Conservation (phyloP, 2,888 invertebrate genomes). For the Xestia sexstrigata region DNA sequence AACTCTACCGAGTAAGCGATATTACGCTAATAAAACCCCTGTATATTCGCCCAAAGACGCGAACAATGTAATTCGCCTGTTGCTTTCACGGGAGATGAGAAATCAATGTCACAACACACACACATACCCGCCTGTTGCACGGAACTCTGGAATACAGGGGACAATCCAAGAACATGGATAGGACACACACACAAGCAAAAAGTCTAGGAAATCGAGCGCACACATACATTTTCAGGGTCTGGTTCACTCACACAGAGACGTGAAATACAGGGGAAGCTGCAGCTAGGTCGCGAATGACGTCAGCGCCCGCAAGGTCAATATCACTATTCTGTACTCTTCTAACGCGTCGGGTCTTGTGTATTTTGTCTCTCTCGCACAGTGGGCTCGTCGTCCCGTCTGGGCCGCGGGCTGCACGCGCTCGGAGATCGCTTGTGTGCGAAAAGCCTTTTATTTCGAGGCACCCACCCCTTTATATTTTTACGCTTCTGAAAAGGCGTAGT, state of each 20-base stretch:
- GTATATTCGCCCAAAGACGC: constrained; percentile 58
- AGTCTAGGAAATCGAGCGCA: constrained; percentile 69
- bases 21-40: constrained; percentile 63
- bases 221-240: constrained; percentile 85
- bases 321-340: constrained; percentile 79
- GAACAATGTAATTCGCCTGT: constrained; percentile 78
- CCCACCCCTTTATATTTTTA: constrained; percentile 48
- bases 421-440: constrained; percentile 61
- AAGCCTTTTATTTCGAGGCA: constrained; percentile 53
- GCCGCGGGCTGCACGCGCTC: constrained; percentile 79
- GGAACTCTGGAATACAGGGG: constrained; percentile 60
- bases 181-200: constrained; percentile 49
- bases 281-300: constrained; percentile 92
- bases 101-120: constrained; percentile 86
- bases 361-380: constrained; percentile 72
- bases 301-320: constrained; percentile 90
- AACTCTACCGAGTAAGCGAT: constrained; percentile 55
- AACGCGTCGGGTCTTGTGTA: constrained; percentile 54
- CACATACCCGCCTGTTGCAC: constrained; percentile 82
- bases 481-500: constrained; percentile 55
- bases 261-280: constrained; percentile 80
- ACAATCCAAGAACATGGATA: constrained; percentile 63
- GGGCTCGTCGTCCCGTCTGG: constrained; percentile 85
- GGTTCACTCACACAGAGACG: constrained; percentile 84
- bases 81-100: constrained; percentile 78